Evolutionary conservation across 2,797 vertebrate genomes (phyloP), one percentile per base, ranked within the genome.

Genomic region (Pelochelys cantorii): DNA sequence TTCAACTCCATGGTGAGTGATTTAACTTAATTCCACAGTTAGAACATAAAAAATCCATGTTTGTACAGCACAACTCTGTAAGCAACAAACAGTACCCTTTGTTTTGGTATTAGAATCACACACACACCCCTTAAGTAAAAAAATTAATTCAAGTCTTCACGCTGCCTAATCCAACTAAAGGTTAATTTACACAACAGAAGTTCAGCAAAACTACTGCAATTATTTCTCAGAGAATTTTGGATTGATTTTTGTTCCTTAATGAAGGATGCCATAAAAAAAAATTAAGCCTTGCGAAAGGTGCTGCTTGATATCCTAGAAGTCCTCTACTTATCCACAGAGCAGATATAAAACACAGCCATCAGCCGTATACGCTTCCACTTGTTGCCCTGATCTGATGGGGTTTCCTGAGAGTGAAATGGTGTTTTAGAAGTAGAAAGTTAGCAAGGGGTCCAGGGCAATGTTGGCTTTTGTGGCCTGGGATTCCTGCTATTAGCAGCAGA

Each of bases 1-100:
- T 94, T 81, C 81, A 90, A 81, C 85, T 88, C 68, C 74, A 27
- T 83, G 37, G 82, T 62, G 87, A 84, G 85, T 92, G 87, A 82
- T 94, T 92, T 90, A 42, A 89, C 52, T 79, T 94, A 84, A 55
- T 90, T 78, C 77, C 89, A 57, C 54, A 83, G 79, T 84, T 87
- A 88, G 13, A 90, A 83, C 15, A 62, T 42, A 53, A 88, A 3
- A 85, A 78, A 91, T 82, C 34, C 75, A 60, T 88, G 82, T 84
- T 93, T 88, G 25, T 55, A 55, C 68, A 85, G 80, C 31, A 56
- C 68, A 91, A 65, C 71, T 91, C 0, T 25, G 31, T 78, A 23
- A 94, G 86, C 79, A 79, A 56, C 79, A 48, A 48, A 48, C 42
- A 48, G 42, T 88, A 14, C 7, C 54, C 53, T 87, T 80, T 60